Evolutionary conservation across 2,113 vertebrate species (phyloP).

Genomic region (Felis chaus): DNA sequence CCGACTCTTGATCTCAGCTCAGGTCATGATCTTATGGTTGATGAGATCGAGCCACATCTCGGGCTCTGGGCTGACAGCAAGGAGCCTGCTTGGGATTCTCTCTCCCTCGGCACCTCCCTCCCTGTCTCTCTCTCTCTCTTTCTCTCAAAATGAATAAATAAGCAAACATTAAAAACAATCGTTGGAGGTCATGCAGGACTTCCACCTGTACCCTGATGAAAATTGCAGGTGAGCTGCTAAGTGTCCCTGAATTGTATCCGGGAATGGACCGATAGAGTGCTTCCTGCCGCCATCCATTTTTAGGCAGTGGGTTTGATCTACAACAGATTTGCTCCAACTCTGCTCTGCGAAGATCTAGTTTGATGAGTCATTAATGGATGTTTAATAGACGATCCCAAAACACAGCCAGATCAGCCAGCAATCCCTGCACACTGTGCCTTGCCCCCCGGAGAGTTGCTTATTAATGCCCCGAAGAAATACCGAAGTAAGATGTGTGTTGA

Average conservation of each 20-base stretch:
- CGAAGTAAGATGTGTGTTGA: background rate
- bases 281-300: background rate
- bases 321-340: background rate
- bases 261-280: fast-evolving
- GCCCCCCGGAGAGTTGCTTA: background rate
- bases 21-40: no score
- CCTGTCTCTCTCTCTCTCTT: no score
- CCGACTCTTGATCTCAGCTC: no score
- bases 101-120: no score
- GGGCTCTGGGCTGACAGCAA: no score
- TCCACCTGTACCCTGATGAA: background rate
- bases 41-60: no score
- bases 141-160: no score
- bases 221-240: background rate
- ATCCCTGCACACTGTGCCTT: background rate
- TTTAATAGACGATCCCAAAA: background rate
- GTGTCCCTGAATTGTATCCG: background rate
- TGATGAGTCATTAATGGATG: background rate
- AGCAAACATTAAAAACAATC: no score
- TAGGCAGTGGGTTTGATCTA: background rate
- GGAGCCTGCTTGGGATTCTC: no score
- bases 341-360: background rate
- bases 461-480: background rate
- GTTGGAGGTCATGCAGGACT: background rate
- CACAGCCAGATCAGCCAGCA: background rate